These are phyloP conservation scores for Scaptomyza parva DNA, from an alignment of 2,888 invertebrate species.

Conservation along the genomic window DNA sequence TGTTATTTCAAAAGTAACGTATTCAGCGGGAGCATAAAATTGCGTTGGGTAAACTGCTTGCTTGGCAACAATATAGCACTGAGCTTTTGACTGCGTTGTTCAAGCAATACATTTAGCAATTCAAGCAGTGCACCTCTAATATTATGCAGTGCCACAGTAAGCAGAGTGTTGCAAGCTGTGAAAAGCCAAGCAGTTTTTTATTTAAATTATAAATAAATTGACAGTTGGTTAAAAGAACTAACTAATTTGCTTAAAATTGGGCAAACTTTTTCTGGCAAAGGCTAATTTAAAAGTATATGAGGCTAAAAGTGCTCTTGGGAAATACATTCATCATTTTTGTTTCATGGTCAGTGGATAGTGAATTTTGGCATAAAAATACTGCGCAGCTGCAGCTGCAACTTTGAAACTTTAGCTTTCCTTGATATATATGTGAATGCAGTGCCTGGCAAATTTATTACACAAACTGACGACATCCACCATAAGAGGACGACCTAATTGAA, in stretches of 20 bases:
- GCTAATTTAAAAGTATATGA: not conserved
- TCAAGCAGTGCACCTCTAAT: not conserved
- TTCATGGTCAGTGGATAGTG: slow-evolving; percentile 11
- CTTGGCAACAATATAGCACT: fast-evolving
- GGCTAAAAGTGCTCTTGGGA: slow-evolving; percentile 10
- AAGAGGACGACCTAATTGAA: slow-evolving; percentile 28
- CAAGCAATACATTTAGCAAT: not conserved
- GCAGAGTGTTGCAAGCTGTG: not conserved
- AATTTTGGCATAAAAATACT: slow-evolving; percentile 21
- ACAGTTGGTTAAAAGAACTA: not conserved
- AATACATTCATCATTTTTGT: too few relatives aligned
- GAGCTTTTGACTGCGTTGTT: not conserved
- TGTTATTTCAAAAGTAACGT: slow-evolving; percentile 1
- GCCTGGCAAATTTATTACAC: slow-evolving; percentile 66
- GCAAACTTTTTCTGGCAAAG: not conserved
- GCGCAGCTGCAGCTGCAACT: slow-evolving; percentile 62
- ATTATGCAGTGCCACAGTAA: slow-evolving; percentile 12
- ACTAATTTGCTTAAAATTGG: not conserved
- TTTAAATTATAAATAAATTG: slow-evolving; percentile 1
- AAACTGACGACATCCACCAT: slow-evolving; percentile 21
- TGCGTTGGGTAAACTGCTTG: not conserved
- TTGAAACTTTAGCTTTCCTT: slow-evolving; percentile 52
- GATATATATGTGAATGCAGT: slow-evolving; percentile 58
- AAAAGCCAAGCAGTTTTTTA: not conserved
- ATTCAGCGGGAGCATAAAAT: not conserved